These are phyloP conservation scores for Anser cygnoides DNA, from an alignment of 2,113 vertebrate species.

Conservation along the genomic window DNA sequence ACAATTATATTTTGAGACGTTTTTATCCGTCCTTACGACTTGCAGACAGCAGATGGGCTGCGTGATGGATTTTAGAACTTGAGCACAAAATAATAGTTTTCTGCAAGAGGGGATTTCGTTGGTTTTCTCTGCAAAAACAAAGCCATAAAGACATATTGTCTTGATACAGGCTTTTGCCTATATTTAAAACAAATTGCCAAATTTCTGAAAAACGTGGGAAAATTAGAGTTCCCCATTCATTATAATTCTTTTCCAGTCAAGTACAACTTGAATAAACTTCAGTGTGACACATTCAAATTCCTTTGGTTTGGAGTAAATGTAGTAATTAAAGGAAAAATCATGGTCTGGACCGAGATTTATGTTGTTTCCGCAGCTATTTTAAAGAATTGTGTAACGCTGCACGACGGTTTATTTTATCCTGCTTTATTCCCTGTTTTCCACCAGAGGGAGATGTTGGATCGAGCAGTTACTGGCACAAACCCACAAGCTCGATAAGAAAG, in stretches of 20 bases:
- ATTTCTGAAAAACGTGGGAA: not conserved
- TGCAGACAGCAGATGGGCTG: not conserved
- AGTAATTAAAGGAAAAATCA: not conserved
- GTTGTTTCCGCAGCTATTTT: not conserved
- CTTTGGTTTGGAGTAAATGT: not conserved
- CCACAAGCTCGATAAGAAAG: not conserved
- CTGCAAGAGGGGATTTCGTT: not conserved
- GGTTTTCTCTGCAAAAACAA: not conserved
- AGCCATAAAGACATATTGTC: not conserved
- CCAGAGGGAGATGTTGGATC: slow-evolving; percentile 63
- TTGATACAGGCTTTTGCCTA: not conserved
- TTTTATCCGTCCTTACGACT: not conserved
- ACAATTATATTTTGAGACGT: not conserved
- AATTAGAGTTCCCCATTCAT: not conserved
- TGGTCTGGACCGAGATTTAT: not conserved
- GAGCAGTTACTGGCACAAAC: not conserved
- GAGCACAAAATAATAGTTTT: not conserved
- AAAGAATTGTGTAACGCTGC: rapidly evolving
- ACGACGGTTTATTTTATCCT: not conserved
- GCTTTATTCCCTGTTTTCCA: not conserved
- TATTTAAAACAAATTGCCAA: not conserved
- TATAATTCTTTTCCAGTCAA: not conserved
- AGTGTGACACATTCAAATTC: not conserved
- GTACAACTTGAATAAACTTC: not conserved
- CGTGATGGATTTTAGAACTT: not conserved